phyloP scores from a whole-genome alignment of 2,888 invertebrate species.

The Acanthococcus lagerstroemiae region DNA sequence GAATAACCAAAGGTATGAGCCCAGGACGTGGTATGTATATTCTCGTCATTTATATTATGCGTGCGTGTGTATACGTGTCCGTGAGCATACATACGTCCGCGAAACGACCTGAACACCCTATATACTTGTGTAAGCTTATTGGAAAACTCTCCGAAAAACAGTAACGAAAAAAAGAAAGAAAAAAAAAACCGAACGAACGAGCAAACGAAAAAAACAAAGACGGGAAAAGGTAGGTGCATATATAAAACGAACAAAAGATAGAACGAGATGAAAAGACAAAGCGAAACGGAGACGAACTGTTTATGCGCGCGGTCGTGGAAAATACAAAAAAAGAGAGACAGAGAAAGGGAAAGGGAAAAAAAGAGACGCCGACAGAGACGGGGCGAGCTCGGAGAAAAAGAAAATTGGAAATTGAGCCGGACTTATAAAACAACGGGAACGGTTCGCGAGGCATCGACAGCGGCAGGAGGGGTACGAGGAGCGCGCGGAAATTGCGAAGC shows the following conservation, averaged over 20 bases:
- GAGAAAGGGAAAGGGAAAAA: background rate
- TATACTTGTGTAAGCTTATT: conserved; percentile 21
- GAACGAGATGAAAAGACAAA: conserved; percentile 18
- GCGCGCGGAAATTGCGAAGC: conserved; percentile 13
- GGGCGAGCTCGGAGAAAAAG: conserved; percentile 6
- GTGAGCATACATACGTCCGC: conserved; percentile 13
- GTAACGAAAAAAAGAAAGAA: background rate
- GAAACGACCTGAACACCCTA: conserved; percentile 14
- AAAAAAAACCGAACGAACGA: background rate
- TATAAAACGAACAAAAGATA: conserved; percentile 6
- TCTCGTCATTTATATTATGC: background rate
- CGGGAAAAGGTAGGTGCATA: background rate
- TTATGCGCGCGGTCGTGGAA: conserved; percentile 24
- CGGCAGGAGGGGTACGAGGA: background rate
- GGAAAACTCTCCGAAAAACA: conserved; percentile 9
- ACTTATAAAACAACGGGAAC: conserved; percentile 27
- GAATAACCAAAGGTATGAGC: conserved; percentile 2
- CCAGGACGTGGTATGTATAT: conserved; percentile 8
- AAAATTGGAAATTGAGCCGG: conserved; percentile 30
- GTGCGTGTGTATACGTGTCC: conserved; percentile 13
- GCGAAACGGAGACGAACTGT: conserved; percentile 19
- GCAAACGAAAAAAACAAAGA: conserved; percentile 4
- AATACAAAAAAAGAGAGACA: conserved; percentile 6
- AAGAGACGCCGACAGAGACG: background rate
- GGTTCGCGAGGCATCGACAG: background rate